Evolutionary conservation across 2,888 invertebrate genomes (phyloP).

Genomic region (Sarcophaga rosellei): DNA sequence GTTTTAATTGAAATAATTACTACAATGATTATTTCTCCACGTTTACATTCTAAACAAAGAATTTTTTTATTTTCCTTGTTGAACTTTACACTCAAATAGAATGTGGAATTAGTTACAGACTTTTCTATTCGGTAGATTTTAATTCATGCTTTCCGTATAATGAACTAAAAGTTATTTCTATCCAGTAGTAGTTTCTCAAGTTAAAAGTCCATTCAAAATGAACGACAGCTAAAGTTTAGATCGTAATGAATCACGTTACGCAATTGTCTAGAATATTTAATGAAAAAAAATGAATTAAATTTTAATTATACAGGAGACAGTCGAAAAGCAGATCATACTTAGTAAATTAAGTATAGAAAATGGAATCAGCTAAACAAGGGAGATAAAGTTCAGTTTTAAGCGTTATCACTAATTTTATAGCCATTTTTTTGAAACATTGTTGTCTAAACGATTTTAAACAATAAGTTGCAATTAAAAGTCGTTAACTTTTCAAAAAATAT

Average conservation of each 20-base stretch:
- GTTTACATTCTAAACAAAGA: background rate
- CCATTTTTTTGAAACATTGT: no score
- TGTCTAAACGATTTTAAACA: no score
- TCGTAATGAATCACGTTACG: background rate
- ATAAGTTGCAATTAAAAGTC: no score
- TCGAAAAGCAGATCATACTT: no score
- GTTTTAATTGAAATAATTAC: no score
- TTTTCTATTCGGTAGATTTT: background rate
- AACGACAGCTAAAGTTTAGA: background rate
- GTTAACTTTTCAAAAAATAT: no score
- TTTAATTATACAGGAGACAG: background rate
- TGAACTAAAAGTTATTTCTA: background rate
- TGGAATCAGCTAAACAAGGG: no score
- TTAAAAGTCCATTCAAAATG: background rate
- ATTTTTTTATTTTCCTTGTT: background rate
- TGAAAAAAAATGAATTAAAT: background rate
- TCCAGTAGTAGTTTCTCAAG: background rate
- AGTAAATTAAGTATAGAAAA: no score
- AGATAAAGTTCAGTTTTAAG: no score
- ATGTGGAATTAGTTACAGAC: background rate
- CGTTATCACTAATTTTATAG: no score
- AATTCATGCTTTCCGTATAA: background rate
- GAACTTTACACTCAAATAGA: background rate
- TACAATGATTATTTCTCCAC: background rate
- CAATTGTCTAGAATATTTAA: background rate